phyloP scores from a whole-genome alignment of 1,140 invertebrate species.

The Drosophila subpulchrella region DNA sequence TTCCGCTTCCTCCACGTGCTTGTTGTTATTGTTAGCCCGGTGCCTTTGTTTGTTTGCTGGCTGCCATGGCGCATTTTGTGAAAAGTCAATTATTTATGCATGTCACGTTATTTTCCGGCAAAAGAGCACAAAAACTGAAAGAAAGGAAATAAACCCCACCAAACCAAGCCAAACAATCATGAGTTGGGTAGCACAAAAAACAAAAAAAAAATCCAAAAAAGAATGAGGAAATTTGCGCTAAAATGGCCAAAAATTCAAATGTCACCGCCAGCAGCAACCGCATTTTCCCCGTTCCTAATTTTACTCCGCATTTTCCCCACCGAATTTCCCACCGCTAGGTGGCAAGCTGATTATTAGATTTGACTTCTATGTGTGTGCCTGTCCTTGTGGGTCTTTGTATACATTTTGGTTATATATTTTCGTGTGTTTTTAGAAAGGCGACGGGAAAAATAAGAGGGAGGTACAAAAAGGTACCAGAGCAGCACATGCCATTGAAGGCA shows the following conservation, averaged over 20 bases:
- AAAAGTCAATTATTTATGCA: slow-evolving; percentile 78
- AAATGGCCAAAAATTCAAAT: slow-evolving; percentile 63
- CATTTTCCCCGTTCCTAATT: slow-evolving; percentile 15
- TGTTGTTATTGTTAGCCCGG: slow-evolving; percentile 41
- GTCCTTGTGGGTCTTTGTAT: slow-evolving; percentile 6
- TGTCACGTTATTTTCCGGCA: slow-evolving; percentile 73
- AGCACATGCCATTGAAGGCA: slow-evolving; percentile 55
- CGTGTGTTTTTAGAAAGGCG: neutral
- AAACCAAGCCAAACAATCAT: slow-evolving; percentile 39
- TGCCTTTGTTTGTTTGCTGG: slow-evolving; percentile 51
- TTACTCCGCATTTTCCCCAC: slow-evolving; percentile 27
- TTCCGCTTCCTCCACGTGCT: slow-evolving; percentile 40
- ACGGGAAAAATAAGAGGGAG: neutral
- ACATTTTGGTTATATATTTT: neutral
- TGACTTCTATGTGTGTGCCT: slow-evolving; percentile 26
- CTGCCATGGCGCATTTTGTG: slow-evolving; percentile 56
- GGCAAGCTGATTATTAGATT: slow-evolving; percentile 68
- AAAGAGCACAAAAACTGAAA: slow-evolving; percentile 29
- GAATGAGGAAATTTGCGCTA: slow-evolving; percentile 53
- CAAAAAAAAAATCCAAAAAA: neutral
- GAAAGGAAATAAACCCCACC: slow-evolving; percentile 17
- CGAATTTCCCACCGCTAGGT: slow-evolving; percentile 41
- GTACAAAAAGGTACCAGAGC: slow-evolving; percentile 4
- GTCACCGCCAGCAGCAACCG: slow-evolving; percentile 52
- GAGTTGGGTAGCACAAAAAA: slow-evolving; percentile 38